These are phyloP conservation scores for Hystrix cristata DNA, from an alignment of 2,113 vertebrate genomes.

Conservation along the genomic window DNA sequence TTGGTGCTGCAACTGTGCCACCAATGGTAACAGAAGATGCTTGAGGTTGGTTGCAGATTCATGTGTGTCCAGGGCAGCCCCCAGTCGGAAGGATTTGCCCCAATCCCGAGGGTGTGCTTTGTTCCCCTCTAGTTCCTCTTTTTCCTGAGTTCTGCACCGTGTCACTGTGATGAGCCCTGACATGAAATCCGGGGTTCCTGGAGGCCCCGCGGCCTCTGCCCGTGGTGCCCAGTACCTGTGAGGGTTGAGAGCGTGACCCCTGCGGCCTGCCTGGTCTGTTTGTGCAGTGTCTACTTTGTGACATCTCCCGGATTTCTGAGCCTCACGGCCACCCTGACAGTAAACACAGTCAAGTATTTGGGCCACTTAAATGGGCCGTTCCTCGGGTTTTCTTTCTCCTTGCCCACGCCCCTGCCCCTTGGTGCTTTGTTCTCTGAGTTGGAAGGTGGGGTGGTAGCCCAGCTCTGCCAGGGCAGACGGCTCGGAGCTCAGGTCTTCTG, in stretches of 20 bases:
- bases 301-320: neutral
- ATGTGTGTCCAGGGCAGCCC: accelerated
- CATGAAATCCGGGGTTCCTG: too few relatives aligned
- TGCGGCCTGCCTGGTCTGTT: neutral
- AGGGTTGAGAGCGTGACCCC: neutral
- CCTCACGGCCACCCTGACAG: neutral
- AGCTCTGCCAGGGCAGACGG: neutral
- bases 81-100: neutral
- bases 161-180: neutral
- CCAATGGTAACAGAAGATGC: neutral
- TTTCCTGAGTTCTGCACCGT: accelerated
- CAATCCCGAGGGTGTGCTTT: accelerated
- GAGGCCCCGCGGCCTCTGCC: neutral
- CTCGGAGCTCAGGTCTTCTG: neutral
- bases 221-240: neutral
- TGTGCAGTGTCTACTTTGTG: neutral
- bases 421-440: neutral
- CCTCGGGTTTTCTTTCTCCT: neutral
- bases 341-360: neutral
- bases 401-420: neutral
- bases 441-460: neutral
- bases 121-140: accelerated
- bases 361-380: neutral
- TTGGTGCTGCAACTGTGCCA: accelerated
- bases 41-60: accelerated